phyloP scores from a whole-genome alignment of 2,113 vertebrate species.

The Emydocephalus ijimae region DNA sequence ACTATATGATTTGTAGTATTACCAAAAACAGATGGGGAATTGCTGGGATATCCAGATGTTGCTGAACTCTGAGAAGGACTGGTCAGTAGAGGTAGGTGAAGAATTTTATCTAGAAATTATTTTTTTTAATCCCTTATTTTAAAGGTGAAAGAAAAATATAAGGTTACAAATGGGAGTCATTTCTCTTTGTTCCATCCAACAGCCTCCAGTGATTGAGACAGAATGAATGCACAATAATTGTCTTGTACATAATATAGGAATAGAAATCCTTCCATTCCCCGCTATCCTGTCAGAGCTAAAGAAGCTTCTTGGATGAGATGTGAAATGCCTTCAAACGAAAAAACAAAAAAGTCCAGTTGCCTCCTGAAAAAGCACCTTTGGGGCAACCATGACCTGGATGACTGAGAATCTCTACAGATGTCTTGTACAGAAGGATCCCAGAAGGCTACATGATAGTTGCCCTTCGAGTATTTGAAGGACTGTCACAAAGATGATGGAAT shows the following conservation, averaged over 20 bases:
- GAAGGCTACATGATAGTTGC: neutral
- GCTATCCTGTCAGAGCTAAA: no score
- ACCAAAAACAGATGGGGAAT: neutral
- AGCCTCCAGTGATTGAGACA: neutral
- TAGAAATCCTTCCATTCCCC: no score
- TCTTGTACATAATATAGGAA: neutral
- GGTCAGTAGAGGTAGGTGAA: neutral
- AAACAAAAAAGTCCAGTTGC: no score
- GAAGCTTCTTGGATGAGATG: no score
- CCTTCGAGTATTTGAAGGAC: neutral
- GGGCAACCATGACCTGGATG: no score
- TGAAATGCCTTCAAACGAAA: no score
- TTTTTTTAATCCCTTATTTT: neutral
- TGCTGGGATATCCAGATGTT: neutral
- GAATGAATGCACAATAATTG: neutral
- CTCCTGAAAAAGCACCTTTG: no score
- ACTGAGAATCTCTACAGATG: no score
- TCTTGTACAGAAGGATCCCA: neutral
- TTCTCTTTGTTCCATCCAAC: neutral
- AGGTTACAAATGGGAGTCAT: neutral
- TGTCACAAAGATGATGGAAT: neutral
- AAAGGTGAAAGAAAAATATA: neutral
- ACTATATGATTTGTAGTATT: neutral
- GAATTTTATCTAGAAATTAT: neutral
- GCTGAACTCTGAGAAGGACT: neutral